These are phyloP conservation scores for Pseudomugil tenellus DNA, from an alignment of 2,797 vertebrate genomes.

Conservation along the genomic window DNA sequence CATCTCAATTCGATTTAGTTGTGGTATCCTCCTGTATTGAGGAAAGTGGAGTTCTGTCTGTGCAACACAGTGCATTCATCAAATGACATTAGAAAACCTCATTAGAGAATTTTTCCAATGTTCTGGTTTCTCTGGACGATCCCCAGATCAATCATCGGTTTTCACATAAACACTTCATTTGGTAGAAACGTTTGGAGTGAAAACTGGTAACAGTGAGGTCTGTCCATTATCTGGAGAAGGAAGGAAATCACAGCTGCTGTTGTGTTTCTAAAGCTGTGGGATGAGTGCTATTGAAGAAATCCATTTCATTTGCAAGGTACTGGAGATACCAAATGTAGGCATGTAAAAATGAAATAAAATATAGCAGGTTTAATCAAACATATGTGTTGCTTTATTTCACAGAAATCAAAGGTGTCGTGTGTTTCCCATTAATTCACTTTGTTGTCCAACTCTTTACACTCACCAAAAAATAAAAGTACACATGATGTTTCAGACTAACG, in stretches of 20 bases:
- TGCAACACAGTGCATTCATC: neutral
- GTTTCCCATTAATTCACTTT: constrained; percentile 12
- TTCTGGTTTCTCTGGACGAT: neutral
- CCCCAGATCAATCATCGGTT: neutral
- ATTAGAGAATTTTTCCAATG: neutral
- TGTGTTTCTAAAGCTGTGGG: constrained; percentile 13
- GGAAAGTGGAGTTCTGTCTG: neutral
- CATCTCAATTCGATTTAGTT: neutral
- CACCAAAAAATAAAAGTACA: constrained; percentile 18
- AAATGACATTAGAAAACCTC: neutral
- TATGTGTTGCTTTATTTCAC: neutral
- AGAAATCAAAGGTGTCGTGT: neutral
- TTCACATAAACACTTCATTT: neutral
- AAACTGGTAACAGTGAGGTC: constrained; percentile 21
- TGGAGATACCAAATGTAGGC: constrained; percentile 1
- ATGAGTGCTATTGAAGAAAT: constrained; percentile 10
- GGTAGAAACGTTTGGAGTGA: neutral
- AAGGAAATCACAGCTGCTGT: constrained; percentile 18
- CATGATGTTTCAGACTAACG: constrained; percentile 55
- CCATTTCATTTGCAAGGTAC: constrained; percentile 7
- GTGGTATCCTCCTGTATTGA: neutral
- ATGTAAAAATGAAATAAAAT: neutral
- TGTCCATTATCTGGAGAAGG: constrained; percentile 18
- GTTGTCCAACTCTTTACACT: constrained; percentile 25
- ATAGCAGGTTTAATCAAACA: constrained; percentile 10